Conservation (phyloP, 1,140 invertebrate genomes). For the Globodera rostochiensis region DNA sequence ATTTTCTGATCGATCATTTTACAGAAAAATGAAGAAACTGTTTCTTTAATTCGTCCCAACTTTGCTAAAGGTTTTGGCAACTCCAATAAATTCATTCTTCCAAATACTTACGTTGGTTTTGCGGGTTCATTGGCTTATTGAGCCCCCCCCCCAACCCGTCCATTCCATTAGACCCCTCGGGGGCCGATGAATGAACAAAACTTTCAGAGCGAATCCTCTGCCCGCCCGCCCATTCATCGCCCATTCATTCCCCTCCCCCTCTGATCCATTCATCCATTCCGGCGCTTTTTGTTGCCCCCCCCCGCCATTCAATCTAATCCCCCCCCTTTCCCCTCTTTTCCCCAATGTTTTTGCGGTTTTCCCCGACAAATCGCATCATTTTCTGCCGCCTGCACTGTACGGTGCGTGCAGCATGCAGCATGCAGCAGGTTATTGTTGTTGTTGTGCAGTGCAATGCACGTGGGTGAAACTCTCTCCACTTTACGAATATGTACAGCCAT, state of each 20-base stretch:
- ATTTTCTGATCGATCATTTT: too few species aligned
- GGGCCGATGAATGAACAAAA: not conserved
- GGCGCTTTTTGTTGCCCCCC: not conserved
- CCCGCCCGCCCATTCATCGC: too few species aligned
- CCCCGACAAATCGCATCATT: not conserved
- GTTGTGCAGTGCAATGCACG: not conserved
- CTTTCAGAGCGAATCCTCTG: not conserved
- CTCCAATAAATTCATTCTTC: too few species aligned
- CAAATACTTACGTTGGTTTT: not conserved
- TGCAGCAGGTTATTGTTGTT: not conserved
- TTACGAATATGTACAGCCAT: not conserved
- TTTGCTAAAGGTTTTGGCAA: not conserved
- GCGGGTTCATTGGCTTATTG: not conserved
- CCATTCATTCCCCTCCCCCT: not conserved
- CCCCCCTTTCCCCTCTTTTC: too few species aligned
- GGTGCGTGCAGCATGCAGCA: too few species aligned
- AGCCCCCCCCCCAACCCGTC: not conserved
- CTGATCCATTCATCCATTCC: not conserved
- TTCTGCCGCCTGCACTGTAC: not conserved
- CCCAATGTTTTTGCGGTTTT: not conserved
- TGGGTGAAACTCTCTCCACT: not conserved
- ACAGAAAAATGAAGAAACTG: too few species aligned
- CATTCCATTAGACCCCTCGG: not conserved
- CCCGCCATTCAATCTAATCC: not conserved
- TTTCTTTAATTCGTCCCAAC: too few species aligned